phyloP scores from a whole-genome alignment of 2,888 invertebrate genomes.

The Salpingus planirostris region DNA sequence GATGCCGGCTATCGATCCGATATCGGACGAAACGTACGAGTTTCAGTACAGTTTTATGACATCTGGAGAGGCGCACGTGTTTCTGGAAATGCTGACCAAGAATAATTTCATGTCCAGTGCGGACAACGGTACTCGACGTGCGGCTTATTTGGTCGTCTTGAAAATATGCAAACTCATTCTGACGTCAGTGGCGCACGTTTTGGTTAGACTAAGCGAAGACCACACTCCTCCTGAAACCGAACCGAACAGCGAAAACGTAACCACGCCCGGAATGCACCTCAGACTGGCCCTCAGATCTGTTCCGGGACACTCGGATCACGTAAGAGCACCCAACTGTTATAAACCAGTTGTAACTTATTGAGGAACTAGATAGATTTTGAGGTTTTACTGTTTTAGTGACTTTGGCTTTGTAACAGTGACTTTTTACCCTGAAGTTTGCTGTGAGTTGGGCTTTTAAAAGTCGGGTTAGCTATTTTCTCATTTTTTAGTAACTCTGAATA shows the following conservation, averaged over 20 bases:
- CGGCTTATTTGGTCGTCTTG: slow-evolving; percentile 80
- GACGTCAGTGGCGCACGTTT: slow-evolving; percentile 75
- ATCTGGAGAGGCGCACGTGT: slow-evolving; percentile 56
- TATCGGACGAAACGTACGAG: slow-evolving; percentile 62
- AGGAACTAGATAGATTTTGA: too few species aligned
- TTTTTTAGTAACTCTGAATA: too few species aligned
- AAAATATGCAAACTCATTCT: slow-evolving; percentile 83
- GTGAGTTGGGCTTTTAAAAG: too few species aligned
- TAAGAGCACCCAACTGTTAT: slow-evolving; percentile 40
- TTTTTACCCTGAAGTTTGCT: too few species aligned
- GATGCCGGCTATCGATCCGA: slow-evolving; percentile 78
- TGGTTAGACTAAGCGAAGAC: slow-evolving; percentile 47
- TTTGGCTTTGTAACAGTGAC: too few species aligned
- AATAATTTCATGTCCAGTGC: slow-evolving; percentile 75
- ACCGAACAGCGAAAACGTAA: slow-evolving; percentile 32
- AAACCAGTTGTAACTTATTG: too few species aligned
- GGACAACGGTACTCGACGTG: slow-evolving; percentile 57
- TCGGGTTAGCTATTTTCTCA: too few species aligned
- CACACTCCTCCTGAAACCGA: slow-evolving; percentile 38
- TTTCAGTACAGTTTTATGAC: slow-evolving; percentile 62
- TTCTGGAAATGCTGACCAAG: slow-evolving; percentile 74
- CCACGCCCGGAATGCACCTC: slow-evolving; percentile 47
- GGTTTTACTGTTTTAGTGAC: too few species aligned
- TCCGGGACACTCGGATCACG: slow-evolving; percentile 78
- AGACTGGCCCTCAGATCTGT: slow-evolving; percentile 78